A percentile compares a stretch with the other conserved stretches of the same genome.
phyloP scores from a whole-genome alignment of 35 echinoderm and acorn worm genomes.

The Ophioderma brevispina region DNA sequence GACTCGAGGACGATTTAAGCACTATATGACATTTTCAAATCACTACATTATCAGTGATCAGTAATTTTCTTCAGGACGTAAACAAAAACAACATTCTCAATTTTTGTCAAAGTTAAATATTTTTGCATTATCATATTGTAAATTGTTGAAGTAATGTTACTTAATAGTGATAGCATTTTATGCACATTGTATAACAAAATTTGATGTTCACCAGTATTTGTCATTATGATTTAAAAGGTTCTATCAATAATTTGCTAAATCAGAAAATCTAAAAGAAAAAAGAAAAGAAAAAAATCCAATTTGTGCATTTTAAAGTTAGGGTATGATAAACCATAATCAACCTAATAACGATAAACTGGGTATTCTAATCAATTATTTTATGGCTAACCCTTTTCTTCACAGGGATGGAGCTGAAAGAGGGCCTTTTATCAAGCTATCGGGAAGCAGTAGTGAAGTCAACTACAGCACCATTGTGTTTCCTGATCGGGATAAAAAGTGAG shows the following conservation, averaged over 20 bases:
- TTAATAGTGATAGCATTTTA: no score
- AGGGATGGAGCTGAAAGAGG: background rate
- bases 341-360: no score
- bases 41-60: no score
- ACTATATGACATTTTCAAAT: no score
- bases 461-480: slow-evolving; percentile 70
- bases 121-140: no score
- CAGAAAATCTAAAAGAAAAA: background rate
- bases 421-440: slow-evolving; percentile 36
- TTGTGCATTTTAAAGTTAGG: background rate
- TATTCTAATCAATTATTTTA: background rate
- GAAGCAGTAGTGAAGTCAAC: slow-evolving; percentile 25
- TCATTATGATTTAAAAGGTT: background rate
- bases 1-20: no score
- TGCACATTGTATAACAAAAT: no score
- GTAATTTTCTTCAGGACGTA: no score
- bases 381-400: background rate
- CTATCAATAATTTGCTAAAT: background rate
- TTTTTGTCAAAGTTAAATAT: no score
- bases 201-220: background rate
- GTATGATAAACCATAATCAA: no score
- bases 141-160: no score
- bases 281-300: background rate
- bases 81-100: no score
- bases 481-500: slow-evolving; percentile 36